phyloP scores from a whole-genome alignment of 2,797 vertebrate genomes.

The Mus minutoides region DNA sequence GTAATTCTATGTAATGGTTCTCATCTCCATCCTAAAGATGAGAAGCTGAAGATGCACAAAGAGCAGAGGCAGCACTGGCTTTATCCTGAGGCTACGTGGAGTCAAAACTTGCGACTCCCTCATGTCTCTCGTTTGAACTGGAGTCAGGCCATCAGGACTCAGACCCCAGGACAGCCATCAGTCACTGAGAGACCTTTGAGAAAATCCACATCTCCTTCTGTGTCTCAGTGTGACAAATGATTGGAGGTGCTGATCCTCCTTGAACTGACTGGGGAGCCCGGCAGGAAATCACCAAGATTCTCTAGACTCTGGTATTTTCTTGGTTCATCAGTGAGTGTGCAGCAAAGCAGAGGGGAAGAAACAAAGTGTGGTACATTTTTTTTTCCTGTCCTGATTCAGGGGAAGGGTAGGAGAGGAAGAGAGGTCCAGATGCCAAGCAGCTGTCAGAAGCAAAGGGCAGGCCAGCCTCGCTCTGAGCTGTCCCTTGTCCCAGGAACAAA shows the following conservation, averaged over 20 bases:
- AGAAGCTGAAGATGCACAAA: not conserved
- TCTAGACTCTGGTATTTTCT: not conserved
- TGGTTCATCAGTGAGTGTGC: not conserved
- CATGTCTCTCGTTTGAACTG: not conserved
- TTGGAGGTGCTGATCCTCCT: not conserved
- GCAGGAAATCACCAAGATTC: not conserved
- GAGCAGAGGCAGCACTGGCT: not conserved
- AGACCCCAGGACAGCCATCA: not conserved
- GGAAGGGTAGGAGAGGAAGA: not conserved
- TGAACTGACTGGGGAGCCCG: not conserved
- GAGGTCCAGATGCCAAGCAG: not conserved
- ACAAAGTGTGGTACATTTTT: not conserved
- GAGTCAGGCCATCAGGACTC: not conserved
- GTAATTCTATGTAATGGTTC: not conserved
- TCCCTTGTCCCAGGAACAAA: constrained; percentile 1
- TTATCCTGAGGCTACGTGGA: not conserved
- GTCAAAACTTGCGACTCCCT: not conserved
- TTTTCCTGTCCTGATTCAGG: not conserved
- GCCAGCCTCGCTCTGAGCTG: not conserved
- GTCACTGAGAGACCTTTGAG: not conserved
- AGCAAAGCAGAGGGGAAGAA: not conserved
- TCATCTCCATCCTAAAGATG: not conserved
- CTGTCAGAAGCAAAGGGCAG: constrained; percentile 8
- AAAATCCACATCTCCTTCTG: not conserved
- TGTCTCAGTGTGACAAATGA: not conserved